Conservation (phyloP, 2,888 invertebrate genomes). For the Ophion obscuratus region DNA sequence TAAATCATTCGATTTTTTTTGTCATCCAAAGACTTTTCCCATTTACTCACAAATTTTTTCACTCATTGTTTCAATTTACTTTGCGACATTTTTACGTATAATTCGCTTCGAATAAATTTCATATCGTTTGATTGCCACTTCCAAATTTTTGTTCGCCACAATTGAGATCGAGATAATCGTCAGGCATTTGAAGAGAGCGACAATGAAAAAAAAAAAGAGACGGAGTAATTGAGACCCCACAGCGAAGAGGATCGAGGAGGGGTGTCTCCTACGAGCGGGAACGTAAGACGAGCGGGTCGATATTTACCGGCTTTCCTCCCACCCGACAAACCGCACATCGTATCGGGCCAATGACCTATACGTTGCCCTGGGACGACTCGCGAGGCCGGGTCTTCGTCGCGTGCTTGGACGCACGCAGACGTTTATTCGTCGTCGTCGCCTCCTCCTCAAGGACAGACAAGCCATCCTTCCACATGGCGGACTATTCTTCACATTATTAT, state of each 20-base stretch:
- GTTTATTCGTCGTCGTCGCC: conserved; percentile 32
- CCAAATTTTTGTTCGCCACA: not conserved
- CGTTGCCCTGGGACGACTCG: conserved; percentile 51
- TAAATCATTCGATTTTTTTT: no score
- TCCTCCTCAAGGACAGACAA: not conserved
- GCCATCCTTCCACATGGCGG: not conserved
- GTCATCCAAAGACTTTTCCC: no score
- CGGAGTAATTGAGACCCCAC: conserved; percentile 12
- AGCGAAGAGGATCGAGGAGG: conserved; percentile 15
- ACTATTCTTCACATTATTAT: not conserved
- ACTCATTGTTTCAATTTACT: no score
- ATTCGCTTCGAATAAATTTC: no score
- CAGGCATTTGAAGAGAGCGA: not conserved
- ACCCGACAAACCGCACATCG: conserved; percentile 43
- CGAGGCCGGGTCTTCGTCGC: conserved; percentile 42
- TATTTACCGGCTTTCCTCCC: conserved; percentile 79
- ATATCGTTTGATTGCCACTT: no score
- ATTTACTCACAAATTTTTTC: no score
- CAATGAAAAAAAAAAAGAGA: not conserved
- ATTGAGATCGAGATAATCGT: not conserved
- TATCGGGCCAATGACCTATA: conserved; percentile 77
- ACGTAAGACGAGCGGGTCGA: conserved; percentile 77
- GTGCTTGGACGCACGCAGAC: conserved; percentile 8
- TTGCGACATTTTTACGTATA: no score
- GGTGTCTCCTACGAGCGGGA: conserved; percentile 38